Conservation (phyloP, 2,888 invertebrate species). For the Cheilosia urbana region DNA sequence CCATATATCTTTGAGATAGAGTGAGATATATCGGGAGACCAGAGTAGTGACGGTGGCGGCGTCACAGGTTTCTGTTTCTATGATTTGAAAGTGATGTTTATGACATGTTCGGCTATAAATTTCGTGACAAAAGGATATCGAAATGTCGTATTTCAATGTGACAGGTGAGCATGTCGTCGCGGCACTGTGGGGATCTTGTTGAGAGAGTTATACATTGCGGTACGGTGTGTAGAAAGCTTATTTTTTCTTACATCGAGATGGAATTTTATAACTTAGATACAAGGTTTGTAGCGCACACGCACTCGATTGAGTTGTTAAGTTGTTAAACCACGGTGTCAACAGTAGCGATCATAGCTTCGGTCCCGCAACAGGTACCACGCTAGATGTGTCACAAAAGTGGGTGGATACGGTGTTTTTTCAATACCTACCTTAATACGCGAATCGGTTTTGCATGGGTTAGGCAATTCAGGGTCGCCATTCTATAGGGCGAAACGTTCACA, state of each 20-base stretch:
- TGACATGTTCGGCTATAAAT: slow-evolving; percentile 72
- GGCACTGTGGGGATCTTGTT: background rate
- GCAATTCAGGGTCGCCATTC: too few relatives aligned
- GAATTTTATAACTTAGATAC: too few relatives aligned
- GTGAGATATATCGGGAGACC: background rate
- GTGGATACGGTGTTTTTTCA: too few relatives aligned
- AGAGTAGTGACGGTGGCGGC: slow-evolving; percentile 7
- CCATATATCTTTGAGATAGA: background rate
- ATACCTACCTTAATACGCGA: too few relatives aligned
- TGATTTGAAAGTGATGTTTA: slow-evolving; percentile 72
- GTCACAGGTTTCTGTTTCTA: slow-evolving; percentile 40
- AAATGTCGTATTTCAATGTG: slow-evolving; percentile 59
- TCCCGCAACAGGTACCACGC: background rate
- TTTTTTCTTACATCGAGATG: background rate
- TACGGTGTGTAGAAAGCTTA: slow-evolving; percentile 15
- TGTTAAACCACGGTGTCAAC: background rate
- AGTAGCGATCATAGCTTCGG: background rate
- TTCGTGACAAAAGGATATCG: slow-evolving; percentile 69
- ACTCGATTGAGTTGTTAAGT: slow-evolving; percentile 17
- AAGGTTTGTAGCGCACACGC: background rate
- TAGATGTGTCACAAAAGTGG: too few relatives aligned
- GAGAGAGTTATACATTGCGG: slow-evolving; percentile 22
- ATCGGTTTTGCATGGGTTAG: too few relatives aligned
- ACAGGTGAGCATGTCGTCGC: slow-evolving; percentile 27
- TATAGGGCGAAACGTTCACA: too few relatives aligned